Evolutionary conservation across 2,113 vertebrate genomes (phyloP), one percentile per base, ranked within the genome.

Genomic region (Hippocampus abdominalis): DNA sequence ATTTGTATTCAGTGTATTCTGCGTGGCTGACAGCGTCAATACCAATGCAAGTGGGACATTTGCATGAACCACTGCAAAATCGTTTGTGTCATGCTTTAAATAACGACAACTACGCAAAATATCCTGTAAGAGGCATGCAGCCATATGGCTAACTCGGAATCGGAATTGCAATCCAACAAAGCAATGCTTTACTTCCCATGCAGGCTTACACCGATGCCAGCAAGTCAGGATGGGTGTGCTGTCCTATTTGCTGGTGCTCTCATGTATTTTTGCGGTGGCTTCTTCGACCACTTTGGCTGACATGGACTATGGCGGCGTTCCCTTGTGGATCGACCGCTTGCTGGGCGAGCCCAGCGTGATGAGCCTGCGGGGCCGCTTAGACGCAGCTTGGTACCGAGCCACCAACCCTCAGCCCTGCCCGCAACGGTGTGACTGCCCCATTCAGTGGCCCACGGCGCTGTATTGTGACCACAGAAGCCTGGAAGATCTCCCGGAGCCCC

Each of bases 311-410:
- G 91, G 91, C 18, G 93, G 91, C 8, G 76, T 93, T 65, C 89
- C 92, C 36, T 77, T 94, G 66, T 90, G 86, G 91, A 88, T 93
- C 18, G 81, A 92, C 74, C 89, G 88, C 4, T 64, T 91, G 66
- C 60, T 87, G 32, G 91, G 90, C 2, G 93, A 94, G 80, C 92
- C 92, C 69, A 92, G 90, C 9, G 89, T 93, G 69, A 51, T 93
- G 48, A 91, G 86, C 56, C 87, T 94, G 63, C 81, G 85, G 68
- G 91, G 87, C 3, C 80, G 91, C 3, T 75, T 92, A 23, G 87
- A 89, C 66, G 42, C 70, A 0, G 71, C 75, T 20, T 92, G 91
- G 89, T 80, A 85, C 48, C 68, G 89, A 16, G 86, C 87, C 13
- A 88, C 87, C 46, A 92, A 90, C 69, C 81, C 71, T 0, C 71